Evolutionary conservation across 2,888 invertebrate genomes (phyloP).

Genomic region (Lepeophtheirus nordmannii): DNA sequence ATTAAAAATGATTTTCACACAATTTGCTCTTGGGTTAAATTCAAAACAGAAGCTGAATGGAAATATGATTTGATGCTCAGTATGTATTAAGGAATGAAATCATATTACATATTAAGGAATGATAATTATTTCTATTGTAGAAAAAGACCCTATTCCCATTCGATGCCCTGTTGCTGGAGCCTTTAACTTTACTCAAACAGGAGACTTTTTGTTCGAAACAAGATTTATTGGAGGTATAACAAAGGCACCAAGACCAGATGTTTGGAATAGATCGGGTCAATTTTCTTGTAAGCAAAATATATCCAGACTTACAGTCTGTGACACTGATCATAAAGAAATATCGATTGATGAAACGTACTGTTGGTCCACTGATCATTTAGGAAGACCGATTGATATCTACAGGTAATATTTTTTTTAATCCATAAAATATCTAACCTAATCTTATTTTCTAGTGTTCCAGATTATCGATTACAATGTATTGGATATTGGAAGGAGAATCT

Average conservation of each 20-base stretch:
- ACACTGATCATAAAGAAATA: constrained; percentile 78
- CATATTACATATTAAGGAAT: background rate
- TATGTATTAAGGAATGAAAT: constrained; percentile 30
- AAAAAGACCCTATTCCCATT: constrained; percentile 76
- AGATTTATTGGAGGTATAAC: constrained; percentile 91
- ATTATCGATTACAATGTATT: constrained; percentile 77
- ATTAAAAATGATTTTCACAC: constrained; percentile 79
- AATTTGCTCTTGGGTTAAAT: constrained; percentile 86
- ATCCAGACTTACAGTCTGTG: constrained; percentile 89
- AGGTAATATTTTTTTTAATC: constrained; percentile 32
- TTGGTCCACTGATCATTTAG: constrained; percentile 84
- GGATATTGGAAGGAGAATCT: constrained; percentile 96
- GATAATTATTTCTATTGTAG: constrained; percentile 31
- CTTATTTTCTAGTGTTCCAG: constrained; percentile 54
- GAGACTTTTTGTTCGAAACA: constrained; percentile 78
- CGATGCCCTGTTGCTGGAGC: constrained; percentile 92
- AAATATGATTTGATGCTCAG: constrained; percentile 64
- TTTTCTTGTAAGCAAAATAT: constrained; percentile 73
- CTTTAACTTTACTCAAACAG: constrained; percentile 77
- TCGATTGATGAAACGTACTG: constrained; percentile 90
- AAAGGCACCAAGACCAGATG: constrained; percentile 74
- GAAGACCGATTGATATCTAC: constrained; percentile 85
- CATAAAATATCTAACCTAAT: constrained; percentile 23
- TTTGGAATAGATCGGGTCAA: constrained; percentile 32
- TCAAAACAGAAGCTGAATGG: constrained; percentile 61